A percentile compares a stretch with the other conserved stretches of the same genome.
phyloP scores from a whole-genome alignment of 2,797 vertebrate genomes.

The Acrossocheilus fasciatus region DNA sequence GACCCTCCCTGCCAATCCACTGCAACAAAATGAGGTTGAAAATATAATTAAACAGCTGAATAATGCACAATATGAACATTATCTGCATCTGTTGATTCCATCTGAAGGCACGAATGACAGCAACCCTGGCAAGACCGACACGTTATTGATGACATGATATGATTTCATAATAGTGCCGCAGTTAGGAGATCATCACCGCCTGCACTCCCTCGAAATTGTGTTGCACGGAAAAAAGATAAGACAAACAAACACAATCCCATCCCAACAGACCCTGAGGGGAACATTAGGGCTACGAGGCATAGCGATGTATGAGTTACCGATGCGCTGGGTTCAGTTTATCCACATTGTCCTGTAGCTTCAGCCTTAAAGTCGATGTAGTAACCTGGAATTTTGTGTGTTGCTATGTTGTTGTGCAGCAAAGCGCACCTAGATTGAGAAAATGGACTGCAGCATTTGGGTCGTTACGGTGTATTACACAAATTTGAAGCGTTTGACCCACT shows the following conservation, averaged over 20 bases:
- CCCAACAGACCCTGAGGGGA: slow-evolving; percentile 32
- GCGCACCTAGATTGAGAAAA: not conserved
- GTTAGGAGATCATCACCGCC: slow-evolving; percentile 39
- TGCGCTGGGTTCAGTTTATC: slow-evolving; percentile 14
- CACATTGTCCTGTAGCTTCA: not conserved
- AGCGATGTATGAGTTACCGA: slow-evolving; percentile 5
- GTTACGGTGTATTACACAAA: slow-evolving; percentile 33
- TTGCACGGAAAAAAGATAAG: slow-evolving; percentile 14
- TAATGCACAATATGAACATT: slow-evolving; percentile 19
- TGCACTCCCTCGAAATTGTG: slow-evolving; percentile 15
- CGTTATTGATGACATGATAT: slow-evolving; percentile 47
- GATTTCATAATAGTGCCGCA: slow-evolving; percentile 33
- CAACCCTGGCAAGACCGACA: slow-evolving; percentile 13
- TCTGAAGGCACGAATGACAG: slow-evolving; percentile 26
- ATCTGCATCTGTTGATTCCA: slow-evolving; percentile 36
- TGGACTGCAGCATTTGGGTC: not conserved
- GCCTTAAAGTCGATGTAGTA: not conserved
- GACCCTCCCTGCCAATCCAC: not conserved
- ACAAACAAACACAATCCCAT: slow-evolving; percentile 31
- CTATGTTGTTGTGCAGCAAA: not conserved
- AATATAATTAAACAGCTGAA: slow-evolving; percentile 31
- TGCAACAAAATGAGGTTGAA: slow-evolving; percentile 14
- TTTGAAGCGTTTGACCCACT: not conserved
- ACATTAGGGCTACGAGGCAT: slow-evolving; percentile 33
- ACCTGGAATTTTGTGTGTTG: not conserved